These are phyloP conservation scores for Hirtodrosophila duncani DNA, from an alignment of 2,888 invertebrate genomes.

Conservation along the genomic window DNA sequence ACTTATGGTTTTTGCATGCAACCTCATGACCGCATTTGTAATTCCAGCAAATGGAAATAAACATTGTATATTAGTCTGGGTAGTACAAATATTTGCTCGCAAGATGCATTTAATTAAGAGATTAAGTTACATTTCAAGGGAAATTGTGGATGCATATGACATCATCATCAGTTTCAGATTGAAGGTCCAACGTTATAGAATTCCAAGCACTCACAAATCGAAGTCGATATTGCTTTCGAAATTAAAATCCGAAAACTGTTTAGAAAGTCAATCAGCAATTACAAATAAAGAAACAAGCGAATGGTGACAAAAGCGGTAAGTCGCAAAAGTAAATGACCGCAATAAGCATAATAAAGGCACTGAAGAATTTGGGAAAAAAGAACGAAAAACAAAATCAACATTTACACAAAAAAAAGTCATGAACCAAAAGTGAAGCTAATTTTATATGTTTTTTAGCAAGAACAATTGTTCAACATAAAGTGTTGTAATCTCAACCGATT, in stretches of 20 bases:
- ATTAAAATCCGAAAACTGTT: conserved; percentile 32
- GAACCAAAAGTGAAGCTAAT: no score
- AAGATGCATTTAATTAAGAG: conserved; percentile 23
- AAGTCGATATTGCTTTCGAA: conserved; percentile 31
- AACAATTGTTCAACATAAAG: no score
- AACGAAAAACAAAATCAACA: conserved; percentile 18
- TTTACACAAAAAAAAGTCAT: no score
- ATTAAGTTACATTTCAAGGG: conserved; percentile 7
- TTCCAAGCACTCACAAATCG: conserved; percentile 14
- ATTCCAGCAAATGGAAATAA: conserved; percentile 1
- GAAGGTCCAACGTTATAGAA: conserved; percentile 9
- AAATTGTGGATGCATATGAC: neutral
- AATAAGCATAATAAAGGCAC: conserved; percentile 14
- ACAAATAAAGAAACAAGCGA: conserved; percentile 27
- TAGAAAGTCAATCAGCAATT: conserved; percentile 55
- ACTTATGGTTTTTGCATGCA: conserved; percentile 6
- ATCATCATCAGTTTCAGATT: conserved; percentile 11
- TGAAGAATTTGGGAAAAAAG: conserved; percentile 11
- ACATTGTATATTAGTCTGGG: conserved; percentile 3
- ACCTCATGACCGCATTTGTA: conserved; percentile 7
- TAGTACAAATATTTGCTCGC: conserved; percentile 9
- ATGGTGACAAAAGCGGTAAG: conserved; percentile 39
- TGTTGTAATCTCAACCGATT: no score
- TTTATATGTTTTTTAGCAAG: conserved; percentile 10
- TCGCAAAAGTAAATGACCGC: conserved; percentile 59